Percentiles rank a stretch among this genome's conserved stretches.
Evolutionary conservation across 1,140 invertebrate genomes (phyloP).

Genomic region (Eumaeus atala): DNA sequence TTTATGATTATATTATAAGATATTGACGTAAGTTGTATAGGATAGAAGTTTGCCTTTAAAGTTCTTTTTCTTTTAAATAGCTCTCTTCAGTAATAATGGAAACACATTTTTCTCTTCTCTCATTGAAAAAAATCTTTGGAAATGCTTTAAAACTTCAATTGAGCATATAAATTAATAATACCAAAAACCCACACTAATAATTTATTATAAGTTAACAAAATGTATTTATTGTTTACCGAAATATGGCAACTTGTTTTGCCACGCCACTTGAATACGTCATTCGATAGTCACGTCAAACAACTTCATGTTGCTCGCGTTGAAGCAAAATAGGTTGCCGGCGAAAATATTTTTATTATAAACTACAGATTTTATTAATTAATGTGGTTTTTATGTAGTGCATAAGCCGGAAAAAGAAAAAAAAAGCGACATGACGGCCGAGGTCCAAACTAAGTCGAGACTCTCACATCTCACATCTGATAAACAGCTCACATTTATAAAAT

Average conservation of each 20-base stretch:
- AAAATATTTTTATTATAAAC: conserved; percentile 30
- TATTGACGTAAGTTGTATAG: too few relatives aligned
- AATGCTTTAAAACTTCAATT: too few relatives aligned
- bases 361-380: background rate
- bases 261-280: conserved; percentile 58
- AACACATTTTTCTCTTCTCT: too few relatives aligned
- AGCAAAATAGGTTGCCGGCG: conserved; percentile 53
- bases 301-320: conserved; percentile 32
- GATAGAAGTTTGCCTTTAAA: too few relatives aligned
- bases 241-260: conserved; percentile 37
- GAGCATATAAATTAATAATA: too few relatives aligned
- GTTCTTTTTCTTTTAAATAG: too few relatives aligned
- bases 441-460: conserved; percentile 44
- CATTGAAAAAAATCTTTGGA: too few relatives aligned
- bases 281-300: conserved; percentile 20
- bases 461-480: conserved; percentile 81
- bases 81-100: too few relatives aligned
- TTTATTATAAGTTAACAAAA: too few relatives aligned
- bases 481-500: conserved; percentile 95
- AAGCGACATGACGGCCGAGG: conserved; percentile 53
- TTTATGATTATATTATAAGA: too few relatives aligned
- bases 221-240: too few relatives aligned
- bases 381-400: conserved; percentile 1
- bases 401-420: background rate
- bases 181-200: too few relatives aligned